Evolutionary conservation across 2,797 vertebrate genomes (phyloP).

Genomic region (Hipposideros larvatus): DNA sequence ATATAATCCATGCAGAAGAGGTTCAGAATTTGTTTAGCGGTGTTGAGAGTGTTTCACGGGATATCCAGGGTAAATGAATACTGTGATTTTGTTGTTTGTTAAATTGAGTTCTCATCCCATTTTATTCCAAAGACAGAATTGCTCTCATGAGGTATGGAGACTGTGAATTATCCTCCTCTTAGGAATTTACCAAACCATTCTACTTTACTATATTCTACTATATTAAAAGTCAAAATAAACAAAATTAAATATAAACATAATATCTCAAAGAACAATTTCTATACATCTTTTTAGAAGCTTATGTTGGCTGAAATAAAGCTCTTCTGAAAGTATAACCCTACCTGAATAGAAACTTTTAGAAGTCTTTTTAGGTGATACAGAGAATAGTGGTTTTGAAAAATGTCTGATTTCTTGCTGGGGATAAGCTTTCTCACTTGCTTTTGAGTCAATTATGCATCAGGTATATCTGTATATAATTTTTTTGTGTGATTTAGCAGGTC

Average conservation of each 20-base stretch:
- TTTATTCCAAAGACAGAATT: constrained; percentile 53
- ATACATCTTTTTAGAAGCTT: constrained; percentile 49
- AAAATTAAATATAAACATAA: constrained; percentile 46
- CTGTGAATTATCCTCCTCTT: not conserved
- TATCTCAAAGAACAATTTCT: constrained; percentile 54
- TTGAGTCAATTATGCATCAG: not conserved
- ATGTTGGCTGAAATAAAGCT: constrained; percentile 16
- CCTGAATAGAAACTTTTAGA: constrained; percentile 32
- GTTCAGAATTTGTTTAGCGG: constrained; percentile 47
- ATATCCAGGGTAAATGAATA: not conserved
- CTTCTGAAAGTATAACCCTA: constrained; percentile 59
- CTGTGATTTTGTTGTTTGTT: constrained; percentile 6
- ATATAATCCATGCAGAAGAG: not conserved
- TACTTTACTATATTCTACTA: constrained; percentile 23
- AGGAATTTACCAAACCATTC: not conserved
- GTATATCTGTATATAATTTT: not conserved
- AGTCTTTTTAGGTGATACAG: constrained; percentile 40
- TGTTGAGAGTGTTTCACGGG: constrained; percentile 39
- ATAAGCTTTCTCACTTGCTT: constrained; percentile 32
- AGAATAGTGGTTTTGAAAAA: constrained; percentile 52
- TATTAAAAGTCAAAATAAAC: constrained; percentile 34
- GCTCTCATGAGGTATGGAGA: not conserved
- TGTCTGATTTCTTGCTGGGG: constrained; percentile 45
- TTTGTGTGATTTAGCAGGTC: not conserved
- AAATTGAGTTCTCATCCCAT: not conserved